phyloP scores from a whole-genome alignment of 1,140 invertebrate species.

The Panulirus ornatus region DNA sequence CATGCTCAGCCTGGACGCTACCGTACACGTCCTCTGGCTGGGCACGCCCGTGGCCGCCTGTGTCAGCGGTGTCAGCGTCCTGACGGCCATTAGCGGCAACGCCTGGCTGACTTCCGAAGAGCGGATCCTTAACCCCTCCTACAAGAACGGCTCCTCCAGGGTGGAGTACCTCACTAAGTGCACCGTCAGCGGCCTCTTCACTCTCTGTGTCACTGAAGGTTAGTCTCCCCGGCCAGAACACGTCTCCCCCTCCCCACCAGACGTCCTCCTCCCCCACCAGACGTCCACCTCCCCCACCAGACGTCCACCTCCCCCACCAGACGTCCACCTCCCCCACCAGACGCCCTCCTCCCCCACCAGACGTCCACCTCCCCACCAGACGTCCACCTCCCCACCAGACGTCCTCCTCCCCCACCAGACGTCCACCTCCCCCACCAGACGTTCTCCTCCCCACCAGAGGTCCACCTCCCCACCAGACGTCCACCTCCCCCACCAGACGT shows the following conservation, averaged over 20 bases:
- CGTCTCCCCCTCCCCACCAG: too few species aligned
- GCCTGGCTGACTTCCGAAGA: slow-evolving; percentile 42
- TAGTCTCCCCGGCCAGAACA: neutral
- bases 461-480: too few species aligned
- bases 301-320: too few species aligned
- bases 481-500: too few species aligned
- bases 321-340: too few species aligned
- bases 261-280: neutral
- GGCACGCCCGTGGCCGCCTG: slow-evolving; percentile 40
- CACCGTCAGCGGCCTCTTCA: slow-evolving; percentile 52
- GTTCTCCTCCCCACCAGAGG: too few species aligned
- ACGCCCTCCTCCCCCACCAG: too few species aligned
- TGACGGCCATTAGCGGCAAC: slow-evolving; percentile 27
- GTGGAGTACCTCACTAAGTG: slow-evolving; percentile 45
- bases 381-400: neutral
- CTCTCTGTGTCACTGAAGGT: slow-evolving; percentile 62
- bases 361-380: neutral
- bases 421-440: too few species aligned
- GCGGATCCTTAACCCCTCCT: slow-evolving; percentile 45
- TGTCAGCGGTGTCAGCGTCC: slow-evolving; percentile 35
- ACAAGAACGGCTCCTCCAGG: slow-evolving; percentile 61
- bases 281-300: neutral
- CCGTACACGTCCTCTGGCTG: slow-evolving; percentile 47
- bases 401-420: neutral
- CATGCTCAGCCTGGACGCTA: slow-evolving; percentile 37